Evolutionary conservation across 2,797 vertebrate genomes (phyloP).

Genomic region (Malurus leucopterus): DNA sequence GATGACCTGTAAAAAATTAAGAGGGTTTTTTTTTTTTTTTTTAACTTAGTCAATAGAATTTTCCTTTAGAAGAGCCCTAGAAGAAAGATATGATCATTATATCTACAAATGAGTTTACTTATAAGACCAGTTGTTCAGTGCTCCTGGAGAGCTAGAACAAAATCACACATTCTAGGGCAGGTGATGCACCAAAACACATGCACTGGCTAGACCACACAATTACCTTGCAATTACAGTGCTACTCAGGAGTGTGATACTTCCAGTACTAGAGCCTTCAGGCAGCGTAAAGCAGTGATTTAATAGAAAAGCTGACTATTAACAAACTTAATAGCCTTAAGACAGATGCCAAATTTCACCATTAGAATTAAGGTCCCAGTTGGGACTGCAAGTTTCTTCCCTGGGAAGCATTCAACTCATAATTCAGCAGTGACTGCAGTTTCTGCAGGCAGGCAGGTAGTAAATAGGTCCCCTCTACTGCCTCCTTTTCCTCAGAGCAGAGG

Average conservation of each 20-base stretch:
- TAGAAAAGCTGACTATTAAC: not conserved
- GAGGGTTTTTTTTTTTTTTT: not conserved
- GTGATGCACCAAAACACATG: not conserved
- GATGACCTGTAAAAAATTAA: not conserved
- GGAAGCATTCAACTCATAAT: not conserved
- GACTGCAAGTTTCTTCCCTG: not conserved
- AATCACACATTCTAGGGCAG: not conserved
- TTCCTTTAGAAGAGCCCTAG: not conserved
- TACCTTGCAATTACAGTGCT: not conserved
- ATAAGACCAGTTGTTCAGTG: not conserved
- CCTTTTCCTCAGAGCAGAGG: not conserved
- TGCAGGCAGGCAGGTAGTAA: not conserved
- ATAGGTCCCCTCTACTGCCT: not conserved
- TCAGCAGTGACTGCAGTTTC: not conserved
- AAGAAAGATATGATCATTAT: not conserved
- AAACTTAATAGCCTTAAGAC: not conserved
- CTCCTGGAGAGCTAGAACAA: not conserved
- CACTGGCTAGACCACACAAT: not conserved
- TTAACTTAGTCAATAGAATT: not conserved
- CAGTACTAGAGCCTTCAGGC: not conserved
- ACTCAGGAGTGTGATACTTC: not conserved
- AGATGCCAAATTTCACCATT: not conserved
- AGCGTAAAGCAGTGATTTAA: not conserved
- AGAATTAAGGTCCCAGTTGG: not conserved
- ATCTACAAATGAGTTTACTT: not conserved